Percentiles rank a stretch among this genome's conserved stretches.
These are phyloP conservation scores for Hystrix brachyura DNA, from an alignment of 2,113 vertebrate species.

Conservation along the genomic window DNA sequence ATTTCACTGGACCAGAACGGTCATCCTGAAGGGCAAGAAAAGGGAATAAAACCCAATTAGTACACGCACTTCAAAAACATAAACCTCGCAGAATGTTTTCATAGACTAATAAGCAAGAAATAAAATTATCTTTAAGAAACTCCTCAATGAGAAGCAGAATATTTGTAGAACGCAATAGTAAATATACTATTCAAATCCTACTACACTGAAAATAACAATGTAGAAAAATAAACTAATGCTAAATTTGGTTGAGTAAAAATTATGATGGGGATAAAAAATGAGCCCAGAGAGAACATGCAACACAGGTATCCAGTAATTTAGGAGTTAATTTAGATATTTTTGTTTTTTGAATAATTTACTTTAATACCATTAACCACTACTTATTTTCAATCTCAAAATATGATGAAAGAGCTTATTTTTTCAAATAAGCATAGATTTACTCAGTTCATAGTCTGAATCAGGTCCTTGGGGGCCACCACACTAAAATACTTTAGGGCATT, in stretches of 20 bases:
- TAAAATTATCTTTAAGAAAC: conserved; percentile 8
- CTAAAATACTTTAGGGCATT: background rate
- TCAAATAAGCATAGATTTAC: background rate
- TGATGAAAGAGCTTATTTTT: background rate
- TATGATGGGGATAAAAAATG: conserved; percentile 6
- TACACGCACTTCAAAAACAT: background rate
- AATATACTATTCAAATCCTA: conserved; percentile 20
- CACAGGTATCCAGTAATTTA: background rate
- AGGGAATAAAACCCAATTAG: background rate
- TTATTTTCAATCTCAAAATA: conserved; percentile 53
- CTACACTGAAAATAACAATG: conserved; percentile 17
- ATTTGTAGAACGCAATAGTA: conserved; percentile 52
- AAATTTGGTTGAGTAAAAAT: conserved; percentile 37
- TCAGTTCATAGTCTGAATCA: background rate
- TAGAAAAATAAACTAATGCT: conserved; percentile 48
- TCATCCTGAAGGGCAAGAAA: conserved; percentile 46
- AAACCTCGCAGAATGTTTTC: background rate
- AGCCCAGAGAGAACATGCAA: conserved; percentile 20
- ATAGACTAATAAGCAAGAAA: conserved; percentile 8
- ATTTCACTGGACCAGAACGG: conserved; percentile 27
- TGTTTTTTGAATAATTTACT: conserved; percentile 45
- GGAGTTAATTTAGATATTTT: background rate
- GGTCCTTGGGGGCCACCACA: background rate
- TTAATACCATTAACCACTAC: background rate
- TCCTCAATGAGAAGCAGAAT: background rate